phyloP scores from a whole-genome alignment of 2,113 vertebrate species.

The Chaetura pelagica region DNA sequence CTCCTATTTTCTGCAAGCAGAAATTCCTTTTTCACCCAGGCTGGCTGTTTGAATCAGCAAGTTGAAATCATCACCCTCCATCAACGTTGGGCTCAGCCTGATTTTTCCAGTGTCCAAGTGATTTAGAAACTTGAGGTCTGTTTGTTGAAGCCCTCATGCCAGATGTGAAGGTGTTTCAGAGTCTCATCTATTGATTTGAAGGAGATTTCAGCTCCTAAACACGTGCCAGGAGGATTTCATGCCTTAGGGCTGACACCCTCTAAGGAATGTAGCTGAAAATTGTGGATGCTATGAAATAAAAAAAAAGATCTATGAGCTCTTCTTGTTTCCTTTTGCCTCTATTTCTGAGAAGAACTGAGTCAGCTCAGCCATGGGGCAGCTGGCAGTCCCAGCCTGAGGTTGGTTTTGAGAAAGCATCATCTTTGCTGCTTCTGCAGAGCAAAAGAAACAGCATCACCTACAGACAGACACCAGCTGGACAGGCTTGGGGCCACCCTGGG shows the following conservation, averaged over 20 bases:
- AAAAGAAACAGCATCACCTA: neutral
- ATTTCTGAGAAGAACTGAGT: neutral
- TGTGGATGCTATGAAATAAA: neutral
- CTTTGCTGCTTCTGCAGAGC: neutral
- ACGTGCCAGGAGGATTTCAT: neutral
- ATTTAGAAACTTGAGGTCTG: neutral
- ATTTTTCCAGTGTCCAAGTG: neutral
- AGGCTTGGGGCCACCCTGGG: neutral
- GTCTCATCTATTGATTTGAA: neutral
- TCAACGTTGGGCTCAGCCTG: neutral
- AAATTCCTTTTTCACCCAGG: constrained; percentile 3
- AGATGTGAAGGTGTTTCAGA: neutral
- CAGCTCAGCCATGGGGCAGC: neutral
- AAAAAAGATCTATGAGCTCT: neutral
- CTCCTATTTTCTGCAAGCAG: neutral
- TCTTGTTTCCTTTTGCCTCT: neutral
- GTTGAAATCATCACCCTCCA: neutral
- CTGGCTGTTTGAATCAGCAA: neutral
- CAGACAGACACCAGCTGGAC: neutral
- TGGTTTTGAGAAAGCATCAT: neutral
- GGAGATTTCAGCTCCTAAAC: neutral
- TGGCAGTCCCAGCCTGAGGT: neutral
- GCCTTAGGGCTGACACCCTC: neutral
- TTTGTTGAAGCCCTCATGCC: neutral
- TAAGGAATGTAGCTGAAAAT: neutral